Conservation (phyloP, 2,888 invertebrate genomes). For the Ophion costatus region DNA sequence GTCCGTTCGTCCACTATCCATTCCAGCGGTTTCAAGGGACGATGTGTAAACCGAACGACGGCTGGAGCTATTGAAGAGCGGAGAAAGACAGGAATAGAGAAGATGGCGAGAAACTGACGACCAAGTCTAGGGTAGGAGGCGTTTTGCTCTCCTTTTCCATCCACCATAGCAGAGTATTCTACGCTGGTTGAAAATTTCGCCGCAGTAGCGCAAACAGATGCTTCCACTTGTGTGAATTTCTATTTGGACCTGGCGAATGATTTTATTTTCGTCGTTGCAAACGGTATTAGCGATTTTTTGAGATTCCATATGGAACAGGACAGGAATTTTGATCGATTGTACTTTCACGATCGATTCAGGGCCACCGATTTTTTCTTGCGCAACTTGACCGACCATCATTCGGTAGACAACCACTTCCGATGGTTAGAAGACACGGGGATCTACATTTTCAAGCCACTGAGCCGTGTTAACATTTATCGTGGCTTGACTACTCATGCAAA, state of each 20-base stretch:
- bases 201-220: not conserved
- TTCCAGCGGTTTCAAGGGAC: conserved; percentile 43
- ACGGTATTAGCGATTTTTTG: not conserved
- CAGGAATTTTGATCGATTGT: not conserved
- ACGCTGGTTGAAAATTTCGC: conserved; percentile 41
- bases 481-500: conserved; percentile 8
- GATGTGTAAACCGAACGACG: conserved; percentile 42
- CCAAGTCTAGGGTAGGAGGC: not conserved
- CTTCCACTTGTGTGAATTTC: not conserved
- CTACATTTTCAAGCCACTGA: not conserved
- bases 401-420: not conserved
- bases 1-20: conserved; percentile 26
- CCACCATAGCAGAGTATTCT: conserved; percentile 12
- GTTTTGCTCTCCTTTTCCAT: conserved; percentile 18
- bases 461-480: not conserved
- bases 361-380: not conserved
- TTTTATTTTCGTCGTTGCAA: not conserved
- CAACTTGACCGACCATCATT: not conserved
- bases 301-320: not conserved
- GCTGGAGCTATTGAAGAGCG: conserved; percentile 25
- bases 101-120: not conserved
- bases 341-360: not conserved
- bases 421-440: not conserved
- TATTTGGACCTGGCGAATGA: not conserved
- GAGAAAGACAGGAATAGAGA: conserved; percentile 5